Conservation (phyloP, 2,113 vertebrate species). For the Zosterops borbonicus region DNA sequence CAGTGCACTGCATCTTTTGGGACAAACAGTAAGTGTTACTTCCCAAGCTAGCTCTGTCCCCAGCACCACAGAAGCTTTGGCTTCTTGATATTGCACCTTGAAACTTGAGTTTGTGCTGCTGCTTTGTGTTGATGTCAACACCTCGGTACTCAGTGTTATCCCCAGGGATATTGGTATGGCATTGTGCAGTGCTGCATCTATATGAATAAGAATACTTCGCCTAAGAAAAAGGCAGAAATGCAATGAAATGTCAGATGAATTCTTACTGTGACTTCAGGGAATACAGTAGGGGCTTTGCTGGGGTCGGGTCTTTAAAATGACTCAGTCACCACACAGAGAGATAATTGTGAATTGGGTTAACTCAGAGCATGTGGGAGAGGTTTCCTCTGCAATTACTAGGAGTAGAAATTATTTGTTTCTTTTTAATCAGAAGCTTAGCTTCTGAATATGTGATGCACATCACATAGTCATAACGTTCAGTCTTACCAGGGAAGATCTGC, state of each 20-base stretch:
- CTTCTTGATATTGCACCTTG: background rate
- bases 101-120: background rate
- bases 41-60: background rate
- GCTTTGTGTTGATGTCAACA: background rate
- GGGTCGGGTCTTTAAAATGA: background rate
- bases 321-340: background rate
- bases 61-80: background rate
- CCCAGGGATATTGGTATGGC: no score
- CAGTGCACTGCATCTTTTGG: slow-evolving; percentile 83
- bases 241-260: background rate
- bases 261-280: background rate
- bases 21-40: slow-evolving; percentile 81
- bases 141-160: background rate
- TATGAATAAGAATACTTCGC: no score
- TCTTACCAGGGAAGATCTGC: background rate
- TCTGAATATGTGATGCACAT: background rate
- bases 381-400: background rate
- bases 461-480: background rate
- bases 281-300: background rate
- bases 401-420: background rate
- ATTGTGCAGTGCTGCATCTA: background rate
- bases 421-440: background rate
- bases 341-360: background rate
- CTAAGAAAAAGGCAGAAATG: background rate
- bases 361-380: background rate